Conservation (phyloP, 2,113 vertebrate species). For the Neotragus pygmaeus region DNA sequence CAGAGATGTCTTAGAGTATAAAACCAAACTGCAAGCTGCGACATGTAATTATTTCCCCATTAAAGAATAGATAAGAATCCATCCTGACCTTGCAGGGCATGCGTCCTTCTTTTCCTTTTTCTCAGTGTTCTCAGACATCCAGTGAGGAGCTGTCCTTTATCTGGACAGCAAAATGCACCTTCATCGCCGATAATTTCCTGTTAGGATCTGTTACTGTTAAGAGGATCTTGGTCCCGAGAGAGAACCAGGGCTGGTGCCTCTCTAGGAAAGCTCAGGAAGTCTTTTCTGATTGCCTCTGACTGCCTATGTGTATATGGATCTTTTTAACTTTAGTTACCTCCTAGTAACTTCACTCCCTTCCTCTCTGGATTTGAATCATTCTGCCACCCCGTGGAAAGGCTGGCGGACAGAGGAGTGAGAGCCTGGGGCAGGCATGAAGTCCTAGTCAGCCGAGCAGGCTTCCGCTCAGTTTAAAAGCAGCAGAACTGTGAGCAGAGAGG, state of each 20-base stretch:
- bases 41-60: neutral
- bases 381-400: constrained; percentile 62
- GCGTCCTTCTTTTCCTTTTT: constrained; percentile 51
- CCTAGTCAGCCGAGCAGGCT: constrained; percentile 46
- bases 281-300: neutral
- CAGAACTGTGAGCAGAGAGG: constrained; percentile 58
- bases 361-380: constrained; percentile 72
- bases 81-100: constrained; percentile 76
- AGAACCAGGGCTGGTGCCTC: constrained; percentile 65
- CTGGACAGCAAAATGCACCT: constrained; percentile 54
- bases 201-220: constrained; percentile 32
- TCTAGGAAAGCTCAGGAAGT: constrained; percentile 70
- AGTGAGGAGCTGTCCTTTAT: constrained; percentile 53
- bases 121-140: constrained; percentile 62
- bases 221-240: constrained; percentile 60
- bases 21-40: constrained; percentile 34
- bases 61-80: constrained; percentile 55
- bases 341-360: constrained; percentile 78
- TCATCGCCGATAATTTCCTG: neutral
- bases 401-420: constrained; percentile 36
- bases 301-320: neutral
- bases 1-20: constrained; percentile 41
- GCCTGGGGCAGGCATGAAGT: constrained; percentile 20
- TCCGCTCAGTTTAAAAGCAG: constrained; percentile 67
- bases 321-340: constrained; percentile 68